phyloP scores from a whole-genome alignment of 2,888 invertebrate species.

The Ormyrus rosae region DNA sequence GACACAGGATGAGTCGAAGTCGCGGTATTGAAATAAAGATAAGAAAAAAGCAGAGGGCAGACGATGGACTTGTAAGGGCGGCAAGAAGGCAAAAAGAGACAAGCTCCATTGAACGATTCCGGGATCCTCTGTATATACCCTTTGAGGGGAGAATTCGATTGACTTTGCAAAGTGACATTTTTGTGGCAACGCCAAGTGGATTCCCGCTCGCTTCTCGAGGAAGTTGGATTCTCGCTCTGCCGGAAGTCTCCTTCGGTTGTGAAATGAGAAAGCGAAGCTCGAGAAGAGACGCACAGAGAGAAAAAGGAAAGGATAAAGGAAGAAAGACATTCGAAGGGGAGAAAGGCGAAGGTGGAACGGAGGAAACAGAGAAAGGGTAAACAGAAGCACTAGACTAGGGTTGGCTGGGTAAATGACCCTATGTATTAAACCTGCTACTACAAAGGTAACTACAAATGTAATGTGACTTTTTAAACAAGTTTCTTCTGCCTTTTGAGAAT shows the following conservation, averaged over 20 bases:
- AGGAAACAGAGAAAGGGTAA: not conserved
- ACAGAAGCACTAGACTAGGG: not conserved
- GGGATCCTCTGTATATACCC: not conserved
- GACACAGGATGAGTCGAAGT: not conserved
- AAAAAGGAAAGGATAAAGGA: not conserved
- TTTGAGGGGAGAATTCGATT: conserved; percentile 46
- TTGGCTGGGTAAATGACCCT: conserved; percentile 13
- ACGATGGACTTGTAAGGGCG: not conserved
- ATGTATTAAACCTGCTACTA: not conserved
- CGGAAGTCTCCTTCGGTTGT: conserved; percentile 64
- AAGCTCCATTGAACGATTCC: conserved; percentile 12
- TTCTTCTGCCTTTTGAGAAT: too few relatives aligned
- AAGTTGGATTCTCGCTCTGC: conserved; percentile 55
- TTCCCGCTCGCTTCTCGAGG: conserved; percentile 55
- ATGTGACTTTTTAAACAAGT: too few relatives aligned
- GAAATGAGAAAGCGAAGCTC: conserved; percentile 64
- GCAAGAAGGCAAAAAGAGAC: not conserved
- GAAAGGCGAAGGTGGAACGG: not conserved
- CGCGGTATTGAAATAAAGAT: conserved; percentile 19
- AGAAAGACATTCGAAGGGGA: not conserved
- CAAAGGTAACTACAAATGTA: too few relatives aligned
- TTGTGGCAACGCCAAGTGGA: conserved; percentile 57
- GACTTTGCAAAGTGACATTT: conserved; percentile 54
- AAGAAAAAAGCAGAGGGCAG: not conserved
- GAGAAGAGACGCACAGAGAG: conserved; percentile 19